Evolutionary conservation across 2,113 vertebrate species (phyloP).

Genomic region (Equus quagga): DNA sequence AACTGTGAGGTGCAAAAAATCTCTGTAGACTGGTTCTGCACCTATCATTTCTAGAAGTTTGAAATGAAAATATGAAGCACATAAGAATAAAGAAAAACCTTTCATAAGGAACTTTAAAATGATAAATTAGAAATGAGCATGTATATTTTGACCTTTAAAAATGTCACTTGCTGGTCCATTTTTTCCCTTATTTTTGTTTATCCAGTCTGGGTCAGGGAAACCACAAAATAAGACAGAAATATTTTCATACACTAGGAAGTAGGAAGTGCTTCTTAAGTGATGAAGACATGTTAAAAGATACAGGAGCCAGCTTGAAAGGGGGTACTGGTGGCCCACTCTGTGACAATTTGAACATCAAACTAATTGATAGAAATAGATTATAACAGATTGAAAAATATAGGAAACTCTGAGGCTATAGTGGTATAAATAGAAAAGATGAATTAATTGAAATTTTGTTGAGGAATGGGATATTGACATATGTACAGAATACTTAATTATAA

Average conservation of each 20-base stretch:
- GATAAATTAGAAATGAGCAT: not conserved
- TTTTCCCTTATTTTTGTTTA: constrained; percentile 24
- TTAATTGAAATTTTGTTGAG: not conserved
- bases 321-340: not conserved
- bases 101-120: not conserved
- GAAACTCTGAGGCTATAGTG: not conserved
- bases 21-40: not conserved
- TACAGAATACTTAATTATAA: not conserved
- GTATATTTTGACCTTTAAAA: not conserved
- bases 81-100: not conserved
- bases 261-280: not conserved
- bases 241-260: not conserved
- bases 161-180: not conserved
- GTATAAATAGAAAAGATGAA: not conserved
- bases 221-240: not conserved
- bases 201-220: not conserved
- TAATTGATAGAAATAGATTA: not conserved
- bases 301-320: not conserved
- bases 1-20: not conserved
- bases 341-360: not conserved
- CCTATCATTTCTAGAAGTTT: not conserved
- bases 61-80: not conserved
- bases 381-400: not conserved
- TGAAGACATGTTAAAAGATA: not conserved
- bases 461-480: not conserved